A percentile compares a stretch with the other conserved stretches of the same genome.
phyloP scores from a whole-genome alignment of 2,113 vertebrate species.

The Thamnophis sirtalis region DNA sequence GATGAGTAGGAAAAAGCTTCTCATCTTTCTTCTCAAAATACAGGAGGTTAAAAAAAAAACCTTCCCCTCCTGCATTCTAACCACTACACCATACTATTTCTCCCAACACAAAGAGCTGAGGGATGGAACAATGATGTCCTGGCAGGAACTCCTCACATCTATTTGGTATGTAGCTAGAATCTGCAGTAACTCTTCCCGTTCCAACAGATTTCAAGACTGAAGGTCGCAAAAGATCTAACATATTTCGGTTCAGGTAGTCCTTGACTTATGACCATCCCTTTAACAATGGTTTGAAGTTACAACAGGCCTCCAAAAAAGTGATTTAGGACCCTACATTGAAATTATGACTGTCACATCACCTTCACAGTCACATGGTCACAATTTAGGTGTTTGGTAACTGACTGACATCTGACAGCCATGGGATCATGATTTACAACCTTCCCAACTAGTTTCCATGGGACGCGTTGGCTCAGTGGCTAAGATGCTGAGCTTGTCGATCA shows the following conservation, averaged over 20 bases:
- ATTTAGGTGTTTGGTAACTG: background rate
- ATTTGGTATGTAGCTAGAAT: background rate
- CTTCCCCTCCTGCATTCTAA: background rate
- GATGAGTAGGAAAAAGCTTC: background rate
- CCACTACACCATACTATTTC: background rate
- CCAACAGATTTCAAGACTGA: background rate
- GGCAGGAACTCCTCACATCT: background rate
- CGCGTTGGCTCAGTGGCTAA: no score
- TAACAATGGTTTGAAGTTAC: background rate
- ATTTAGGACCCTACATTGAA: background rate
- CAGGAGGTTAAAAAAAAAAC: background rate
- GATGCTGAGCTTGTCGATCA: no score
- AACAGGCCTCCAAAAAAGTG: background rate
- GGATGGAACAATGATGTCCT: background rate
- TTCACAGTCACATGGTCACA: accelerated
- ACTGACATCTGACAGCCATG: no score
- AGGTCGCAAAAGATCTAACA: background rate
- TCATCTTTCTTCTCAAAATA: background rate
- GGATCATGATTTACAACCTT: background rate
- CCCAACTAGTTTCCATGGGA: background rate
- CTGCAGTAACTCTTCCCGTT: background rate
- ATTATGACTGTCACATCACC: background rate
- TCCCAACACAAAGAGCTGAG: background rate
- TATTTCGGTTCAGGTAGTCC: background rate
- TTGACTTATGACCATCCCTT: background rate